Evolutionary conservation across 2,113 vertebrate species (phyloP), one percentile per base, ranked within the genome.

Genomic region (Embiotoca jacksoni): DNA sequence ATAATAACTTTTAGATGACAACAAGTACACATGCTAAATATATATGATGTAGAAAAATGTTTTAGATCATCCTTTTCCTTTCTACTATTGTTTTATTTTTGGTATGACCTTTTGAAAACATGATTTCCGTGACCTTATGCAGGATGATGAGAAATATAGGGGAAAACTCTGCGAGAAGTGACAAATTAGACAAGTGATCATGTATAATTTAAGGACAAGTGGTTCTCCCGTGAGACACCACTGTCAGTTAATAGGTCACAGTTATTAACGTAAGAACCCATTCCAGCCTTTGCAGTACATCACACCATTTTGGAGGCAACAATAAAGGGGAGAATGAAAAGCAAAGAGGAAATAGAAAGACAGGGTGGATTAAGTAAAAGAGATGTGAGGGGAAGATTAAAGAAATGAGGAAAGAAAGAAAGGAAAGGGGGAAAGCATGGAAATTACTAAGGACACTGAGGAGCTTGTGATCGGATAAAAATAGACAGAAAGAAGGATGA

Each of bases 141-240:
- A 9, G 56, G n/a, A 5, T 31, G 33, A 60, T 58, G 53, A 69
- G 66, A 70, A 85, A 78, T 46, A 72, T 52, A 76, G 57, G 35
- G 1, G 11, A 74, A 57, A 50, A 50, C 10, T 57, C 8, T 5
- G 58, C 44, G 23, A 32, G 58, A 36, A 31, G 11, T 33, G 55
- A 83, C 60, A 81, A 78, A 88, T 31, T 73, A 73, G 79, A 52
- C 49, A 64, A 89, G 67, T 36, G 59, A 82, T 77, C 57, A 70
- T 83, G 75, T 79, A 86, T 75, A 87, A 91, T 91, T 89, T 85
- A 91, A 81, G 78, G 78, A 89, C 76, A 80, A 85, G 76, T 84
- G 61, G 47, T 78, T 85, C 44, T 89, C 78, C 72, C 71, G 65
- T 64, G 83, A 85, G 85, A 86, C 52, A 47, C 75, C 49, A 47